Evolutionary conservation across 2,797 vertebrate species (phyloP).

Genomic region (Nothura maculosa): DNA sequence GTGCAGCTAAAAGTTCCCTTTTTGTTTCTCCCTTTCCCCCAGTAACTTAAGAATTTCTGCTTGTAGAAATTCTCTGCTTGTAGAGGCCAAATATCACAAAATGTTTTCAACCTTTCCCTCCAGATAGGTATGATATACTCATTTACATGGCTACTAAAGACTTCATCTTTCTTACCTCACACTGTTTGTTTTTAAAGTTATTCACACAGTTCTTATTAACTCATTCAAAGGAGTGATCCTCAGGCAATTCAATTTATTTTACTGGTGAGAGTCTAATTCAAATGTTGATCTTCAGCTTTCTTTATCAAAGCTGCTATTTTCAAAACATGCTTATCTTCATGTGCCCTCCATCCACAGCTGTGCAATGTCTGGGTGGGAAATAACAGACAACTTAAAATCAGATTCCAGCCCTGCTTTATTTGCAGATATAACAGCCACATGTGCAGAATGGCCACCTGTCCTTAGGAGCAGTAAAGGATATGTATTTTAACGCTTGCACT

Average conservation of each 20-base stretch:
- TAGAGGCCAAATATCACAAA: not conserved
- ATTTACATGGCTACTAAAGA: not conserved
- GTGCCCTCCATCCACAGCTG: not conserved
- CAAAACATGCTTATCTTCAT: slow-evolving; percentile 9
- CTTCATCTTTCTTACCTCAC: not conserved
- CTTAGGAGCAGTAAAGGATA: not conserved
- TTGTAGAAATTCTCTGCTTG: not conserved
- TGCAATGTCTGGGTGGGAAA: not conserved
- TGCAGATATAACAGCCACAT: not conserved
- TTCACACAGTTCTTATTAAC: not conserved
- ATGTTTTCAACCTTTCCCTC: not conserved
- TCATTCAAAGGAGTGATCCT: not conserved
- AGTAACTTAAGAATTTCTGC: not conserved
- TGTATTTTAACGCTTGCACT: not conserved
- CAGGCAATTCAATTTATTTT: not conserved
- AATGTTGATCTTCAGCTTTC: not conserved
- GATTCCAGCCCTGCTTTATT: not conserved
- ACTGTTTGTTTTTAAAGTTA: not conserved
- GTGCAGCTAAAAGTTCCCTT: not conserved
- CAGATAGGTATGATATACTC: not conserved
- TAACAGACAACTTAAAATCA: not conserved
- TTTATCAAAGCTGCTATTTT: slow-evolving; percentile 24
- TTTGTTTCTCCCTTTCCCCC: not conserved
- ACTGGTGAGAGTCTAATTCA: not conserved
- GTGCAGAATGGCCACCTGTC: not conserved